Conservation (phyloP, 2,113 vertebrate genomes). For the Passer montanus region DNA sequence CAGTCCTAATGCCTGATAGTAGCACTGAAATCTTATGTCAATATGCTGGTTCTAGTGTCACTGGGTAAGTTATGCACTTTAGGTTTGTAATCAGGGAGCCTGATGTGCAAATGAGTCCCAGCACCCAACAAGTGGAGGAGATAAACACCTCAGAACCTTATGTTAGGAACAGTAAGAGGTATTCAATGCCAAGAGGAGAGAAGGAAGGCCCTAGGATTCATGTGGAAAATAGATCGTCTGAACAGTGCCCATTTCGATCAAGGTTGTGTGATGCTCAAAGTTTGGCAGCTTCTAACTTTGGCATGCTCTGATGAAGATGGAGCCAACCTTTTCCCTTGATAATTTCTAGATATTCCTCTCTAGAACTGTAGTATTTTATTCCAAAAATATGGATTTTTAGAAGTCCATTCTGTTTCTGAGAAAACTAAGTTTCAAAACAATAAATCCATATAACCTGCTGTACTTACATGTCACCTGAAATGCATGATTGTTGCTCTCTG, state of each 20-base stretch:
- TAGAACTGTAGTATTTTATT: not conserved
- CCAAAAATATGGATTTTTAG: not conserved
- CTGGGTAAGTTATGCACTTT: not conserved
- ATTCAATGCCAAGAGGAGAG: not conserved
- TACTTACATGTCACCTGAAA: not conserved
- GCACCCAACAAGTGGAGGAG: not conserved
- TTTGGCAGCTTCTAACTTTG: not conserved
- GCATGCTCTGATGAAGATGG: too few species aligned
- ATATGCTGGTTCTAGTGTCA: not conserved
- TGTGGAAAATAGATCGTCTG: not conserved
- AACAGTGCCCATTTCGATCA: not conserved
- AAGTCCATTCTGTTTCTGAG: not conserved
- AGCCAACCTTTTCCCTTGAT: not conserved
- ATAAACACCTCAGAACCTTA: not conserved
- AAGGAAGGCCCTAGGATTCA: not conserved
- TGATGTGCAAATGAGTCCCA: not conserved
- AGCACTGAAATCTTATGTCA: not conserved
- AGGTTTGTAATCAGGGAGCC: not conserved
- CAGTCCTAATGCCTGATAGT: accelerated
- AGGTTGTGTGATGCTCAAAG: not conserved
- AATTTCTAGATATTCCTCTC: not conserved
- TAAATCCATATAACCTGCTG: not conserved
- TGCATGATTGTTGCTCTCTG: not conserved
- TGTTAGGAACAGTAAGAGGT: not conserved
- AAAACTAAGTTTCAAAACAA: not conserved